phyloP scores from a whole-genome alignment of 2,797 vertebrate species.

The Hirundo rustica region DNA sequence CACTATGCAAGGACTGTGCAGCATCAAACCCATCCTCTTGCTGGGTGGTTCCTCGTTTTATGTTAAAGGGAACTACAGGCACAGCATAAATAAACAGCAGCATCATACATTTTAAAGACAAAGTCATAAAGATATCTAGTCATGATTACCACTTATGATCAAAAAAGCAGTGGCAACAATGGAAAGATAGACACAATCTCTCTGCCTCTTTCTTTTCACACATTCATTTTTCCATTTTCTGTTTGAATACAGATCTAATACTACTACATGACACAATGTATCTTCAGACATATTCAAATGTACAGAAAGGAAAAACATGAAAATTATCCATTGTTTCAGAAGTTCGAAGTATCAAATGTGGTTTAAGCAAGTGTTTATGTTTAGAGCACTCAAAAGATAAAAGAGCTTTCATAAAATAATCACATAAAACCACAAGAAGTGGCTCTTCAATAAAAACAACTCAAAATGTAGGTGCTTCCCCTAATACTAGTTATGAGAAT shows the following conservation, averaged over 20 bases:
- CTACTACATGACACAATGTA: neutral
- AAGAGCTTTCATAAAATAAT: slow-evolving; percentile 26
- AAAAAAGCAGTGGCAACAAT: neutral
- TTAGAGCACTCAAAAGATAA: neutral
- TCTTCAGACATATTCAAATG: neutral
- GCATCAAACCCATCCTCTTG: neutral
- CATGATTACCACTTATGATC: neutral
- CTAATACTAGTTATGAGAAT: neutral
- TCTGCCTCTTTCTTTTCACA: neutral
- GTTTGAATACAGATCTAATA: neutral
- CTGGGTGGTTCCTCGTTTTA: neutral
- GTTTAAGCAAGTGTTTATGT: neutral
- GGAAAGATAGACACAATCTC: neutral
- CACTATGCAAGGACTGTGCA: neutral
- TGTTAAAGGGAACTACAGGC: neutral
- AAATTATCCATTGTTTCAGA: neutral
- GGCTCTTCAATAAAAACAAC: neutral
- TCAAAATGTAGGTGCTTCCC: neutral
- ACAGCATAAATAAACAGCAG: neutral
- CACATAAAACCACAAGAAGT: neutral
- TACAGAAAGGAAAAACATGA: neutral
- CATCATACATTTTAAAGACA: neutral
- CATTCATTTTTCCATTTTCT: neutral
- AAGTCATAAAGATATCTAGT: neutral
- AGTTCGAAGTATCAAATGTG: neutral